Evolutionary conservation across 2,113 vertebrate genomes (phyloP).

Genomic region (Neogobius melanostomus): DNA sequence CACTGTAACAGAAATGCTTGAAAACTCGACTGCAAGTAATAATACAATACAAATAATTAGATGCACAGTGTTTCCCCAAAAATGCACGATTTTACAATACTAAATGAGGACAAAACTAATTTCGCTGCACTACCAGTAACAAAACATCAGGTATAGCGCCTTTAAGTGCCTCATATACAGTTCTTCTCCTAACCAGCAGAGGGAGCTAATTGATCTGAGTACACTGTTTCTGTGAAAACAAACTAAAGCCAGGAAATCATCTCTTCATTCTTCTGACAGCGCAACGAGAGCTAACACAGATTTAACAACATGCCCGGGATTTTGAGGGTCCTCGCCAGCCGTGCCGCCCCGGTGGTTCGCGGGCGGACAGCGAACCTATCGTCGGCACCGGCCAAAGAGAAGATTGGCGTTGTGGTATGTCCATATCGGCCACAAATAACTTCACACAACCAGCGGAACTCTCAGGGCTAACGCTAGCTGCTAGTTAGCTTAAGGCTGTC

Average conservation of each 20-base stretch:
- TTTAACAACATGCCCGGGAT: conserved; percentile 40
- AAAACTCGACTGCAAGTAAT: too few relatives aligned
- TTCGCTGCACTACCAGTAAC: too few relatives aligned
- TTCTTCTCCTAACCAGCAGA: not conserved
- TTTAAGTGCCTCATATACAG: not conserved
- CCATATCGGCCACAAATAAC: too few relatives aligned
- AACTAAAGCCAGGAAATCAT: not conserved
- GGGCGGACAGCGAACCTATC: conserved; percentile 42
- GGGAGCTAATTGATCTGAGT: not conserved
- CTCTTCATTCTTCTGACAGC: not conserved
- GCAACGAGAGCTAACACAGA: not conserved
- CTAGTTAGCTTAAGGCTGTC: conserved; percentile 21
- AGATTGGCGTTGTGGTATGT: conserved; percentile 39
- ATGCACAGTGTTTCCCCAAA: too few relatives aligned
- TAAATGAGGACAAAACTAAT: too few relatives aligned
- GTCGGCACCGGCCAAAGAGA: conserved; percentile 36
- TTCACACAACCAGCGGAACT: too few relatives aligned
- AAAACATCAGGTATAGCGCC: too few relatives aligned
- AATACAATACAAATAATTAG: too few relatives aligned
- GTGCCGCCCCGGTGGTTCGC: conserved; percentile 40
- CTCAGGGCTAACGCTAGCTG: not conserved
- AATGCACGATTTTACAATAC: too few relatives aligned
- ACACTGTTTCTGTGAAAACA: not conserved
- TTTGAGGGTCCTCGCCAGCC: conserved; percentile 33
- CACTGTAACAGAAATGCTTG: too few relatives aligned